A percentile compares a stretch with the other conserved stretches of the same genome.
Conservation (phyloP, 2,797 vertebrate species). For the Phalloptychus januarius region DNA sequence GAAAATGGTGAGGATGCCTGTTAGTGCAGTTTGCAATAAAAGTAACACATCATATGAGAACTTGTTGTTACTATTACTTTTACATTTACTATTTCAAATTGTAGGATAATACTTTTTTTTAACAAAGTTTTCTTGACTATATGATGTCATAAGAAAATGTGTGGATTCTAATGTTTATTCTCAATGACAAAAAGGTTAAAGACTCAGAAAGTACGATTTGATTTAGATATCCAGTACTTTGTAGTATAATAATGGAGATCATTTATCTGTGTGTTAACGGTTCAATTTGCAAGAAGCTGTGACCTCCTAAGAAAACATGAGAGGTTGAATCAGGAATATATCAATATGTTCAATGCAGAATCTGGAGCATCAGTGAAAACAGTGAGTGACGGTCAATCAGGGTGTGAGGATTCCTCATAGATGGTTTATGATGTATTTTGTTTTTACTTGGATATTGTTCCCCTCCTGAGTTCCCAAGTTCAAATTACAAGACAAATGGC, state of each 20-base stretch:
- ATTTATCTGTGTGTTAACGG: neutral
- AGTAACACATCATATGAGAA: neutral
- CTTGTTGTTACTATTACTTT: neutral
- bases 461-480: neutral
- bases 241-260: no score
- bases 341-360: neutral
- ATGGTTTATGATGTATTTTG: neutral
- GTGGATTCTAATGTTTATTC: neutral
- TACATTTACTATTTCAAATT: neutral
- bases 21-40: neutral
- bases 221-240: neutral
- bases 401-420: neutral
- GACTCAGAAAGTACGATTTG: neutral
- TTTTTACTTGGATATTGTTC: neutral
- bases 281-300: neutral
- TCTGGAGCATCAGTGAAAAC: neutral
- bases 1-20: neutral
- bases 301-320: neutral
- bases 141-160: neutral
- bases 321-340: neutral
- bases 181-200: neutral
- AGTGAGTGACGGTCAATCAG: neutral
- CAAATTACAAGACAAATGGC: neutral
- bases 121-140: neutral
- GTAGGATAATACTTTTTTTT: neutral